Evolutionary conservation across 2,888 invertebrate species (phyloP), one percentile per base, ranked within the genome.

Genomic region (Pristionchus arcanus): DNA sequence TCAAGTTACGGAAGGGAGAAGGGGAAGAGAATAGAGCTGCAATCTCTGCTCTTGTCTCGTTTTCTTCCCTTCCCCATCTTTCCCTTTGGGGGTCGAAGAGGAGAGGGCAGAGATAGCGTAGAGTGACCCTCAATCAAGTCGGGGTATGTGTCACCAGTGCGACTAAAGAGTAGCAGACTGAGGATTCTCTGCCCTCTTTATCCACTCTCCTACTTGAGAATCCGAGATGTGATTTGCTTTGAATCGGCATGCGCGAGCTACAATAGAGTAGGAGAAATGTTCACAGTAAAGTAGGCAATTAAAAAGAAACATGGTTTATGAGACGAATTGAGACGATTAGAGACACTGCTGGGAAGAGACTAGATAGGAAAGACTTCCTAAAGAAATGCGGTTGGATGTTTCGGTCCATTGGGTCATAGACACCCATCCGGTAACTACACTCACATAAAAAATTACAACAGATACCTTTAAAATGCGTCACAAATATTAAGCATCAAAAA

Each of bases 121-220:
- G 81, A 81, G 81, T 81, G 81, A 81, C 81, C 81, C 81, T 81
- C 81, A 81, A 81, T 81, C 81, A 81, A 81, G 81, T 81, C 81
- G 49, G 28, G 49, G 77, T 28, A 49, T 21, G 81, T 81, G 81
- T 81, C 81, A 81, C 81, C 53, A 81, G 49, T 28, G 81, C 63
- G 81, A 81, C 81, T 81, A 81, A 81, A 49, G 49, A 81, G 81
- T 81, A 42, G 81, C 81, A 81, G n/a, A 13, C 68, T 25, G 21
- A 21, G 25, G 68, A 68, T 28, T 34, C 68, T 68, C 68, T 68
- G 19, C 68, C 66, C 66, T 74, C 74, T 37, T 74, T 37, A 34
- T 37, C 37, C 74, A 7, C 37, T 42, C 81, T 11, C 81, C 49
- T 53, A 81, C 81, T 81, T 81, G 81, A 81, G 81, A 81, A 81